These are phyloP conservation scores for Aspidiotus rigidus DNA, from an alignment of 2,888 invertebrate genomes.

Conservation along the genomic window DNA sequence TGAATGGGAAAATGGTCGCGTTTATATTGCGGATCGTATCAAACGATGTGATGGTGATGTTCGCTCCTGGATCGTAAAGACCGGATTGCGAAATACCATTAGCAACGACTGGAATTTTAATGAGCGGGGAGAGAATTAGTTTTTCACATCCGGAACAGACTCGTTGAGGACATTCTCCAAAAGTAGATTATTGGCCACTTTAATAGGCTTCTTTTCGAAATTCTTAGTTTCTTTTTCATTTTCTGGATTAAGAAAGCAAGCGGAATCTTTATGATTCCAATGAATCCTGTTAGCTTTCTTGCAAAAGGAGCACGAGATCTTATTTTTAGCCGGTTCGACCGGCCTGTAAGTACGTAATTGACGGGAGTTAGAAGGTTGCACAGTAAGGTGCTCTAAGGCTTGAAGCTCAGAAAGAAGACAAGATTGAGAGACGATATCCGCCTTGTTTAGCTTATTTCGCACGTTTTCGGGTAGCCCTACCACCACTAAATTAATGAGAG, in stretches of 20 bases:
- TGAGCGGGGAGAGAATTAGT: constrained; percentile 4
- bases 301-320: background rate
- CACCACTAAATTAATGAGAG: background rate
- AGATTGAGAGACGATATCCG: background rate
- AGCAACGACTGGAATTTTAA: background rate
- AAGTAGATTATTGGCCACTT: background rate
- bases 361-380: too few relatives aligned
- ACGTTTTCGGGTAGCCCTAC: background rate
- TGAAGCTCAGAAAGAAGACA: too few relatives aligned
- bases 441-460: background rate
- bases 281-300: background rate
- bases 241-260: background rate
- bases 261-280: background rate
- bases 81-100: background rate
- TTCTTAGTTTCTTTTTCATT: background rate
- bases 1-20: background rate
- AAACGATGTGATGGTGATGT: background rate
- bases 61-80: background rate
- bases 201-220: too few relatives aligned
- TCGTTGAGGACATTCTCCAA: background rate
- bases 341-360: background rate
- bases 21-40: background rate
- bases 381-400: too few relatives aligned
- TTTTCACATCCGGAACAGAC: background rate
- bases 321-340: background rate